A percentile compares a stretch with the other conserved stretches of the same genome.
Conservation (phyloP, 2,888 invertebrate genomes). For the Cotesia congregata region DNA sequence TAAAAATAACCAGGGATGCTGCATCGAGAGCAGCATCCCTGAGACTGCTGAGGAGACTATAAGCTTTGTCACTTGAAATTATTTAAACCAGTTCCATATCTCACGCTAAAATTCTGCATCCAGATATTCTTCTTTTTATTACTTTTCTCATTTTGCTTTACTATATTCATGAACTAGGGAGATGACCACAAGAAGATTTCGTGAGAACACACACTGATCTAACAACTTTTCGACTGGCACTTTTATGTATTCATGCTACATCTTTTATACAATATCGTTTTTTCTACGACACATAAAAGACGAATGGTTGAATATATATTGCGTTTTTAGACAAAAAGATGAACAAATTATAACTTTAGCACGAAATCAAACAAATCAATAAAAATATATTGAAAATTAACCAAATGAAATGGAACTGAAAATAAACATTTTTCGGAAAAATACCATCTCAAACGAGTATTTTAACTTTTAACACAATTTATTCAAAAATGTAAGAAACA, state of each 20-base stretch:
- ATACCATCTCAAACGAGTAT: too few relatives aligned
- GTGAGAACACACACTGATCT: conserved; percentile 65
- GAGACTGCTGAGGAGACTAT: conserved; percentile 58
- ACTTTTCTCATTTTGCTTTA: conserved; percentile 45
- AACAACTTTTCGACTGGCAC: conserved; percentile 43
- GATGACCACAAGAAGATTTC: conserved; percentile 57
- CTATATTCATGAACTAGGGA: conserved; percentile 41
- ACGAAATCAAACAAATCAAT: too few relatives aligned
- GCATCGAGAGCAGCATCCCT: conserved; percentile 60
- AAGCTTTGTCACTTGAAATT: conserved; percentile 51
- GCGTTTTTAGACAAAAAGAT: too few relatives aligned
- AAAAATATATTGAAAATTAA: too few relatives aligned
- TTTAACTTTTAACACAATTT: too few relatives aligned
- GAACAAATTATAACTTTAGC: too few relatives aligned
- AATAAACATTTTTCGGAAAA: too few relatives aligned
- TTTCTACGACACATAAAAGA: not conserved
- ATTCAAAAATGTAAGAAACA: too few relatives aligned
- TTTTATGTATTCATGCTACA: not conserved
- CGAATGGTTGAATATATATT: not conserved
- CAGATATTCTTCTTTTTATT: conserved; percentile 54
- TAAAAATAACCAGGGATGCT: conserved; percentile 53
- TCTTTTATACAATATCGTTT: not conserved
- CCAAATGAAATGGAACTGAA: too few relatives aligned
- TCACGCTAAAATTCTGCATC: conserved; percentile 46
- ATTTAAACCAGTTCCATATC: conserved; percentile 57